phyloP scores from a whole-genome alignment of 2,797 vertebrate genomes.

The Aeoliscus strigatus region DNA sequence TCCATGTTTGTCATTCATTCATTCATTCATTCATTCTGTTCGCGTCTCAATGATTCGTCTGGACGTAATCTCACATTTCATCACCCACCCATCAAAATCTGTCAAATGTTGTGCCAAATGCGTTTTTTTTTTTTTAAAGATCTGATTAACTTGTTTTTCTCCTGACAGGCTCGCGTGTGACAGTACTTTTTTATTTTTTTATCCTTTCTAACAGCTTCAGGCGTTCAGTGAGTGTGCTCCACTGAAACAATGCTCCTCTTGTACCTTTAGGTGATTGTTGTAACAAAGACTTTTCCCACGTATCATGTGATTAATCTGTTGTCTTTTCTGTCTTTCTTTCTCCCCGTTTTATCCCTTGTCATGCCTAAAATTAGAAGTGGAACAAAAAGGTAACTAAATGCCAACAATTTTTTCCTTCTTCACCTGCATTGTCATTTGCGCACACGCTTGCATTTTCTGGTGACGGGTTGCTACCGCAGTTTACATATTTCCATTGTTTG shows the following conservation, averaged over 20 bases:
- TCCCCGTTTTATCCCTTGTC: slow-evolving; percentile 58
- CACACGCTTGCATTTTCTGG: slow-evolving; percentile 31
- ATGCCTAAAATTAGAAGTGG: slow-evolving; percentile 97
- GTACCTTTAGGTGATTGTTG: slow-evolving; percentile 33
- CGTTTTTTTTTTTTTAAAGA: no score
- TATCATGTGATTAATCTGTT: slow-evolving; percentile 64
- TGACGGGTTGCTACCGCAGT: slow-evolving; percentile 40
- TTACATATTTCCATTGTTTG: slow-evolving; percentile 15
- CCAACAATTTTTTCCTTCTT: slow-evolving; percentile 72
- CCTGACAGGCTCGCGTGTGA: slow-evolving; percentile 43
- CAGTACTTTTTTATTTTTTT: neutral
- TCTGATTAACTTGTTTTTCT: slow-evolving; percentile 37
- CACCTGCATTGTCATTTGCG: slow-evolving; percentile 36
- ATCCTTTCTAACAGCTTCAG: slow-evolving; percentile 18
- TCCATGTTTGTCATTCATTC: no score
- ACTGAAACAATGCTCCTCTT: slow-evolving; percentile 47
- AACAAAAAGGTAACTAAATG: slow-evolving; percentile 99
- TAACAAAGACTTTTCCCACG: slow-evolving; percentile 32
- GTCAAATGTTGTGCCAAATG: slow-evolving; percentile 1
- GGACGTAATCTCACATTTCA: neutral
- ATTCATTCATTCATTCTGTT: no score
- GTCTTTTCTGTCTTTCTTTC: slow-evolving; percentile 58
- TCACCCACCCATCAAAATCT: slow-evolving; percentile 4
- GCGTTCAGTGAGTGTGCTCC: slow-evolving; percentile 31
- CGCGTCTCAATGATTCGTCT: no score